Evolutionary conservation across 2,113 vertebrate species (phyloP).

Genomic region (Onychostruthus taczanowskii): DNA sequence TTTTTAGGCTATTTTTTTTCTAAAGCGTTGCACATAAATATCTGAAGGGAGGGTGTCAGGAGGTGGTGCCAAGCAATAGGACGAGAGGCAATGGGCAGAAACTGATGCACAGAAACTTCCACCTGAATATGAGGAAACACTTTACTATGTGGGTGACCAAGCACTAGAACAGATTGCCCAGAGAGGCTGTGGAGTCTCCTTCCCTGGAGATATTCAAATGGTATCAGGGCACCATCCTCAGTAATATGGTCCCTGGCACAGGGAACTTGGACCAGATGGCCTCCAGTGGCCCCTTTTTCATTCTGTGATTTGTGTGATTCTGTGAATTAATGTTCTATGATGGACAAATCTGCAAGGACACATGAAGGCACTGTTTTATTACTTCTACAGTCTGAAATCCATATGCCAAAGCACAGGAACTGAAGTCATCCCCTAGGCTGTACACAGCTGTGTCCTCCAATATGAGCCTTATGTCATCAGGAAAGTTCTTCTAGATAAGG

Average conservation of each 20-base stretch:
- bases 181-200: not conserved
- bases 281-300: not conserved
- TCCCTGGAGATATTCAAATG: not conserved
- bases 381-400: not conserved
- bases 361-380: not conserved
- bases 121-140: not conserved
- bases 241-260: not conserved
- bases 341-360: not conserved
- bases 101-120: not conserved
- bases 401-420: not conserved
- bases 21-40: not conserved
- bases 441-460: not conserved
- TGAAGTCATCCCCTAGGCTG: not conserved
- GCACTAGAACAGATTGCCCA: not conserved
- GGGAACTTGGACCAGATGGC: not conserved
- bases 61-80: not conserved
- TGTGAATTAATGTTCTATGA: not conserved
- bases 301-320: not conserved
- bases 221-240: not conserved
- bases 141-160: not conserved
- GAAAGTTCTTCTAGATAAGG: not conserved
- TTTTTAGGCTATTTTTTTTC: not conserved
- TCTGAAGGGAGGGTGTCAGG: not conserved
- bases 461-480: not conserved
- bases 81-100: not conserved